A percentile compares a stretch with the other conserved stretches of the same genome.
phyloP scores from a whole-genome alignment of 2,113 vertebrate genomes.

The Thunnus thynnus region DNA sequence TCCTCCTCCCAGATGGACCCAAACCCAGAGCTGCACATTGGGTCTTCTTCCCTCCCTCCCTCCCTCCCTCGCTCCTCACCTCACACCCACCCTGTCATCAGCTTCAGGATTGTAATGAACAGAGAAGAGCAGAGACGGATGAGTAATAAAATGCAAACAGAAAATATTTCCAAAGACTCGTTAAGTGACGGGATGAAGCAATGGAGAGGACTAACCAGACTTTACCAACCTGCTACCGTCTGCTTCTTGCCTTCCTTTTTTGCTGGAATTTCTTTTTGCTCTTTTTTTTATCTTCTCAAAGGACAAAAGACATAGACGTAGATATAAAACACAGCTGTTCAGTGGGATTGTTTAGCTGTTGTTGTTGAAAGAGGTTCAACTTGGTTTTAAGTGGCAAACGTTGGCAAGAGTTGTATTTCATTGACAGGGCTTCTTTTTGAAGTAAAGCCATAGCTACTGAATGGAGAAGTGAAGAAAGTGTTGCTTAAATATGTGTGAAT shows the following conservation, averaged over 20 bases:
- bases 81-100: conserved; percentile 66
- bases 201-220: conserved; percentile 40
- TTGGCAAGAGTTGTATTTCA: conserved; percentile 18
- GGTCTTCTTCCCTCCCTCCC: not conserved
- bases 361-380: conserved; percentile 15
- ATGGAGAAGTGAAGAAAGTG: conserved; percentile 15
- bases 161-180: conserved; percentile 45
- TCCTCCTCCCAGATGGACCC: conserved; percentile 14
- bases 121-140: conserved; percentile 31
- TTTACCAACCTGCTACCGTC: conserved; percentile 43
- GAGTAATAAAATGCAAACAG: conserved; percentile 8
- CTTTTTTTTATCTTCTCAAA: conserved; percentile 1
- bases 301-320: conserved; percentile 18
- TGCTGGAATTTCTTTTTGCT: conserved; percentile 25
- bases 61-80: not conserved
- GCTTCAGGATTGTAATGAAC: conserved; percentile 78
- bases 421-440: conserved; percentile 65
- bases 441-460: conserved; percentile 43
- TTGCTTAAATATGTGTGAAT: conserved; percentile 21
- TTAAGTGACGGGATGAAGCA: conserved; percentile 38
- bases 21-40: conserved; percentile 70
- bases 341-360: not conserved
- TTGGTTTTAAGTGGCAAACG: conserved; percentile 1
- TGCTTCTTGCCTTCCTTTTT: conserved; percentile 18
- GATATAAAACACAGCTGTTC: not conserved